Conservation (phyloP, 2,113 vertebrate genomes). For the Siniperca chuatsi region DNA sequence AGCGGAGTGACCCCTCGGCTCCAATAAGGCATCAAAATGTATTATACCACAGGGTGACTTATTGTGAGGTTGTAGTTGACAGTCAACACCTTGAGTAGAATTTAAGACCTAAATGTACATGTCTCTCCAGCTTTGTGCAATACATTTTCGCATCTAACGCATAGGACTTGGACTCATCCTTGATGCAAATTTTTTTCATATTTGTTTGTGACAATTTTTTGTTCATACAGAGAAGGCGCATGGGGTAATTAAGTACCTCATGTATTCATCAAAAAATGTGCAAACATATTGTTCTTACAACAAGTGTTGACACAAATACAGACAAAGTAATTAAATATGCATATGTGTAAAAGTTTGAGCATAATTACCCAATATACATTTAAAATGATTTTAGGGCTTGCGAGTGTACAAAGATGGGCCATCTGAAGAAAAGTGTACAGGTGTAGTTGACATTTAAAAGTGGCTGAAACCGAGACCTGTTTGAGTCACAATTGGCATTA, state of each 20-base stretch:
- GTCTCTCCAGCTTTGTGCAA: not conserved
- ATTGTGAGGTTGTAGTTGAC: not conserved
- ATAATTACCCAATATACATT: not conserved
- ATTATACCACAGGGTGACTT: not conserved
- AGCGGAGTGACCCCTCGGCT: constrained; percentile 6
- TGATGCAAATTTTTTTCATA: not conserved
- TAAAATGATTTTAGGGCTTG: not conserved
- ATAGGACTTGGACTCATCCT: not conserved
- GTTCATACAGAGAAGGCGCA: not conserved
- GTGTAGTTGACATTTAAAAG: not conserved
- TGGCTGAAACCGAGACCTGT: not conserved
- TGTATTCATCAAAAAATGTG: not conserved
- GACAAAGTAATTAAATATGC: not conserved
- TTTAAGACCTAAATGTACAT: not conserved
- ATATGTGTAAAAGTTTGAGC: not conserved
- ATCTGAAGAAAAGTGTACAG: not conserved
- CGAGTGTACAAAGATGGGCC: not conserved
- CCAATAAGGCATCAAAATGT: constrained; percentile 8
- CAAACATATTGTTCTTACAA: not conserved
- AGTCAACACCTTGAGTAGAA: not conserved
- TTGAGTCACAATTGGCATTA: no score
- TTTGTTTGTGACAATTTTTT: no score
- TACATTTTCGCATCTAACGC: not conserved
- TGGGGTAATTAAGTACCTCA: not conserved
- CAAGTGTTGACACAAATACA: not conserved